These are phyloP conservation scores for Atopsyche davidsoni DNA, from an alignment of 1,140 invertebrate genomes.

Conservation along the genomic window DNA sequence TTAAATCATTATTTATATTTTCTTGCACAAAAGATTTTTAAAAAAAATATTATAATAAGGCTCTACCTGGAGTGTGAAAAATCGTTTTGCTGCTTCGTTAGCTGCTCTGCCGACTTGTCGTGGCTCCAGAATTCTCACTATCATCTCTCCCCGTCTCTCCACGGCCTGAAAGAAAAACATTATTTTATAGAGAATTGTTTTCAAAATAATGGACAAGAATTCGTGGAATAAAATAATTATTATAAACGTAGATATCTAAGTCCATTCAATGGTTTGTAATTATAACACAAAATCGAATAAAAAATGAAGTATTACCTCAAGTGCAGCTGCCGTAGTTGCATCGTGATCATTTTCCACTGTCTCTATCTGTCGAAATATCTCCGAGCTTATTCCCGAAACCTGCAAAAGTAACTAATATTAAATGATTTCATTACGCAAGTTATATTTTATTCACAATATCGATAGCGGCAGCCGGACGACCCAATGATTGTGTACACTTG, in stretches of 20 bases:
- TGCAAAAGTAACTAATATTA: conserved; percentile 43
- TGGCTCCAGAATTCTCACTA: conserved; percentile 82
- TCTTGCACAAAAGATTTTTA: conserved; percentile 3
- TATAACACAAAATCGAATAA: neutral
- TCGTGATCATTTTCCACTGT: conserved; percentile 93
- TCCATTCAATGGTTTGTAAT: neutral
- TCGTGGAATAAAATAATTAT: too few species aligned
- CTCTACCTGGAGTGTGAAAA: conserved; percentile 63
- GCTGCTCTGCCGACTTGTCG: conserved; percentile 77
- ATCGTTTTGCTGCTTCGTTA: conserved; percentile 75
- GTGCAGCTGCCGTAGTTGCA: conserved; percentile 79
- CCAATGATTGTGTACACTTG: too few species aligned
- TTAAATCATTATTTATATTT: neutral
- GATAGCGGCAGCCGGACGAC: too few species aligned
- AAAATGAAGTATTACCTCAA: conserved; percentile 55
- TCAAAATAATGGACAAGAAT: too few species aligned
- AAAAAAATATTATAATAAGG: neutral
- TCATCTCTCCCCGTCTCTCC: conserved; percentile 89
- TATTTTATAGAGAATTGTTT: too few species aligned
- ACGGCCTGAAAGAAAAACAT: conserved; percentile 54
- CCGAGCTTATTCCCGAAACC: conserved; percentile 89
- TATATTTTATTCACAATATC: too few species aligned
- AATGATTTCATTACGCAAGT: too few species aligned
- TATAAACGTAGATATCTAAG: neutral
- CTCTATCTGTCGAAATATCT: conserved; percentile 94